Conservation (phyloP, 2,888 invertebrate genomes). For the Cantharis nigra region DNA sequence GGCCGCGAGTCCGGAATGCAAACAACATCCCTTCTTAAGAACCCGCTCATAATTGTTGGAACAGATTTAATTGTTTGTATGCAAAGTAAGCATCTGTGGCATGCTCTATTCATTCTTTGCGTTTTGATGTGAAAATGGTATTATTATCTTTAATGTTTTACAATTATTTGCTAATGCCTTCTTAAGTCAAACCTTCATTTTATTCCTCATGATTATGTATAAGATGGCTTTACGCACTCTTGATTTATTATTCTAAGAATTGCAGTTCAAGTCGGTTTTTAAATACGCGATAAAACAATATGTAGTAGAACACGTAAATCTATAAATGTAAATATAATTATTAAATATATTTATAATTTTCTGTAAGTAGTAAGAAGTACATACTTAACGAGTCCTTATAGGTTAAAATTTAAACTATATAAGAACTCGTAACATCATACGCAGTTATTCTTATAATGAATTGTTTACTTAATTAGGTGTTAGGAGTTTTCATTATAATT, state of each 20-base stretch:
- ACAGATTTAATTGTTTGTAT: constrained; percentile 50
- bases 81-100: constrained; percentile 44
- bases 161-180: constrained; percentile 12
- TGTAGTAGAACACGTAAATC: background rate
- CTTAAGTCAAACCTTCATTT: background rate
- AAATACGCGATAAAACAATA: background rate
- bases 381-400: too few species aligned
- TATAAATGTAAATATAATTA: background rate
- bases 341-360: background rate
- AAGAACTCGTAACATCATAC: too few species aligned
- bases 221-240: background rate
- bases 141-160: constrained; percentile 16
- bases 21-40: constrained; percentile 40
- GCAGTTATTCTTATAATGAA: too few species aligned
- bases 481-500: too few species aligned
- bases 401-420: too few species aligned
- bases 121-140: constrained; percentile 13
- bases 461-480: too few species aligned
- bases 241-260: background rate
- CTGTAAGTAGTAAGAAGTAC: too few species aligned
- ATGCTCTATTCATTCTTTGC: constrained; percentile 30
- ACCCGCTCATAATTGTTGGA: constrained; percentile 47
- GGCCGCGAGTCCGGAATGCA: constrained; percentile 35
- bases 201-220: constrained; percentile 9
- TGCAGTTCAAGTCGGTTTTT: background rate